Conservation (phyloP, 1,140 invertebrate species). For the Zaprionus tsacasi region DNA sequence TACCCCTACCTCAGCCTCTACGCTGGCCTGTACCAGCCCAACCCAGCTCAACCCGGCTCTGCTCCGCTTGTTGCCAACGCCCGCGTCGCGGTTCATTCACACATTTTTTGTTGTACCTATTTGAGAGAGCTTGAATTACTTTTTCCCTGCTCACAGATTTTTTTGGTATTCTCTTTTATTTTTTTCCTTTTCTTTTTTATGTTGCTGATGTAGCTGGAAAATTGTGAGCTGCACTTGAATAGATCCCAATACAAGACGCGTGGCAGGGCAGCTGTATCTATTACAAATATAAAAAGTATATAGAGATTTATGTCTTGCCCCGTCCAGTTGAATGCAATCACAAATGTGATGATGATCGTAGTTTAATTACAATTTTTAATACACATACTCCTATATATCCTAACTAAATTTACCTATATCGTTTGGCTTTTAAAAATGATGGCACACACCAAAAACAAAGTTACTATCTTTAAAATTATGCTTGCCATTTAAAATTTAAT, state of each 20-base stretch:
- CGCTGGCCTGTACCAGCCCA: neutral
- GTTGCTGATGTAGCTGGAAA: slow-evolving; percentile 15
- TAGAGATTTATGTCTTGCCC: neutral
- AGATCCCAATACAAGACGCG: slow-evolving; percentile 12
- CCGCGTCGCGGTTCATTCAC: slow-evolving; percentile 66
- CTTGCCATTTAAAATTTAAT: too few relatives aligned
- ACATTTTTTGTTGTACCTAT: slow-evolving; percentile 58
- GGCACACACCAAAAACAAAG: too few relatives aligned
- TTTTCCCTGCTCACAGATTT: slow-evolving; percentile 51
- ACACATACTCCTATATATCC: too few relatives aligned
- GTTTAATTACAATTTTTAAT: too few relatives aligned
- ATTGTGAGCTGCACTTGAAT: slow-evolving; percentile 37
- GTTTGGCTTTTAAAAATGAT: too few relatives aligned
- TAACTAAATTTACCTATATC: too few relatives aligned
- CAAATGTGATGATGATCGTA: too few relatives aligned
- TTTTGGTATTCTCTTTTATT: neutral
- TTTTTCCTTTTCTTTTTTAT: slow-evolving; percentile 20
- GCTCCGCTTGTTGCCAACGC: slow-evolving; percentile 33
- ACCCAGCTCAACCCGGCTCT: neutral
- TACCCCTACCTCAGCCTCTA: neutral
- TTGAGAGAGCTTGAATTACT: slow-evolving; percentile 59
- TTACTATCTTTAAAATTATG: too few relatives aligned
- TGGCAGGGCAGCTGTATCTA: slow-evolving; percentile 1
- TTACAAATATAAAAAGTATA: neutral
- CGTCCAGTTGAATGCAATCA: too few relatives aligned